Percentiles rank a stretch among this genome's conserved stretches.
phyloP scores from a whole-genome alignment of 2,797 vertebrate genomes.

The Enteromius trimaculatus region DNA sequence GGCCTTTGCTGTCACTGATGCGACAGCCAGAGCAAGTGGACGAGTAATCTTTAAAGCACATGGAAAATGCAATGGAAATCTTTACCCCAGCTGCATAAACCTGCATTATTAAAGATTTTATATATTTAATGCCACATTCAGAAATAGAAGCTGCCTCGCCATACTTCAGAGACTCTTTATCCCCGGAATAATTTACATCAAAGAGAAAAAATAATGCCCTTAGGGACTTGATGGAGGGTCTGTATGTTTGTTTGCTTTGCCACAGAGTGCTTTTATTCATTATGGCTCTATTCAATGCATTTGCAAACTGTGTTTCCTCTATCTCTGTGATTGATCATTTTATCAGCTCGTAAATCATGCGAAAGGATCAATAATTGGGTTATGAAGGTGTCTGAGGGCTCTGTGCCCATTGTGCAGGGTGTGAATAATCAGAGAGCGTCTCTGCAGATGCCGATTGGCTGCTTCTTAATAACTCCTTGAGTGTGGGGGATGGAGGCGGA shows the following conservation, averaged over 20 bases:
- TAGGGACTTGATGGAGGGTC: constrained; percentile 35
- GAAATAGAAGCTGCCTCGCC: constrained; percentile 23
- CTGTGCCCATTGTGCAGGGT: constrained; percentile 58
- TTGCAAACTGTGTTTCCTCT: constrained; percentile 26
- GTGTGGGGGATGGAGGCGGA: constrained; percentile 63
- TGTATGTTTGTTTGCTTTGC: constrained; percentile 59
- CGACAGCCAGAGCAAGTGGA: constrained; percentile 34
- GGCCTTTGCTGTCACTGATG: constrained; percentile 32
- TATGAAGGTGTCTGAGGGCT: constrained; percentile 53
- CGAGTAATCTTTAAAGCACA: constrained; percentile 43
- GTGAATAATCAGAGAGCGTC: constrained; percentile 61
- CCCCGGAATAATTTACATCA: constrained; percentile 51
- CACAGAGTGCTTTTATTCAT: constrained; percentile 34
- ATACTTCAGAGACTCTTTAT: constrained; percentile 37
- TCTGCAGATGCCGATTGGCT: constrained; percentile 56
- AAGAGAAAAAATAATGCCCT: constrained; percentile 56
- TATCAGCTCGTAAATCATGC: constrained; percentile 59
- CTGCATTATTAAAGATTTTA: constrained; percentile 53
- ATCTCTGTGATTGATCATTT: constrained; percentile 54
- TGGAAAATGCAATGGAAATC: constrained; percentile 35
- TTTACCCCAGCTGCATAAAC: constrained; percentile 41
- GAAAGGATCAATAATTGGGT: constrained; percentile 55
- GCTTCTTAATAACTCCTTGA: constrained; percentile 58
- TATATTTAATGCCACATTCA: constrained; percentile 52
- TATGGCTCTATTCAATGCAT: constrained; percentile 38